Conservation (phyloP, 2,797 vertebrate genomes). For the Trichosurus vulpecula region DNA sequence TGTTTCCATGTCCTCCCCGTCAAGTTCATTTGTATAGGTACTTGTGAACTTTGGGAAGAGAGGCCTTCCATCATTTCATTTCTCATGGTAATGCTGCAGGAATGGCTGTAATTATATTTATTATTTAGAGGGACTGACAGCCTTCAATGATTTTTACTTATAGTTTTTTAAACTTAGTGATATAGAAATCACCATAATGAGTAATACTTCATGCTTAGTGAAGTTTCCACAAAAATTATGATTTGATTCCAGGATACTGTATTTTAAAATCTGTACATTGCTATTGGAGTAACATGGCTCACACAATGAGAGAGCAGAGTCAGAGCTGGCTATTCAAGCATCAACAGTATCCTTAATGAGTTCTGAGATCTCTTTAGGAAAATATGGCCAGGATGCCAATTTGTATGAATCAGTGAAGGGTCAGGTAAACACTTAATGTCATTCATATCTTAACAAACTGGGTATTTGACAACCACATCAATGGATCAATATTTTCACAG, state of each 20-base stretch:
- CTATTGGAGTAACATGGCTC: conserved; percentile 33
- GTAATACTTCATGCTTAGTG: conserved; percentile 32
- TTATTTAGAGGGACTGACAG: background rate
- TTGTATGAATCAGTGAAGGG: conserved; percentile 14
- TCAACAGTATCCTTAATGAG: background rate
- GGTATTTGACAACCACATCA: conserved; percentile 23
- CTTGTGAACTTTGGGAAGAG: background rate
- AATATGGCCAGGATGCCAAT: background rate
- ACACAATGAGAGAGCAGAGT: background rate
- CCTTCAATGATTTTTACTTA: background rate
- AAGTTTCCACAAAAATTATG: conserved; percentile 34
- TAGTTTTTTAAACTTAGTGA: background rate
- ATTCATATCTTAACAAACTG: conserved; percentile 20
- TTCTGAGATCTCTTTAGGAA: conserved; percentile 40
- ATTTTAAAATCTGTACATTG: conserved; percentile 27
- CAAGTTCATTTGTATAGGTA: background rate
- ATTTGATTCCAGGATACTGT: conserved; percentile 3
- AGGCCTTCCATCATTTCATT: background rate
- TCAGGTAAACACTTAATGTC: conserved; percentile 32
- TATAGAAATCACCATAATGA: conserved; percentile 44
- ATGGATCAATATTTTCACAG: background rate
- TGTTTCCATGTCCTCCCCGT: background rate
- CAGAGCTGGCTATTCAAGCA: conserved; percentile 44
- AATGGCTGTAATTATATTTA: background rate
- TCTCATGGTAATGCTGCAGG: background rate